Evolutionary conservation across 2,888 invertebrate species (phyloP), one percentile per base, ranked within the genome.

Genomic region (Macrostomum cliftonense): DNA sequence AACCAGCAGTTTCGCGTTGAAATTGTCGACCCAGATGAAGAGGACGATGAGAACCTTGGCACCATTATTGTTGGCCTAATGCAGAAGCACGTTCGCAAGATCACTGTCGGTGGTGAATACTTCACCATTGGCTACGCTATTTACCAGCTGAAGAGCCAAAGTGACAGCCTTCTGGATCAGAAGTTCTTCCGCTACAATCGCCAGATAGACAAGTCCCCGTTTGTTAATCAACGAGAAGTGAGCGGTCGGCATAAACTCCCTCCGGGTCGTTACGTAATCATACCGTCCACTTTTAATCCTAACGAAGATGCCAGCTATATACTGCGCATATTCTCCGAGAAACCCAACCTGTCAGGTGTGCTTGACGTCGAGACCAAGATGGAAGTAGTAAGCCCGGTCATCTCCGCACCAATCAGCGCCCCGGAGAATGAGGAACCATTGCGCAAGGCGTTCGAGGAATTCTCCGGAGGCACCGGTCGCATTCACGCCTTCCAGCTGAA

Each of bases 41-140:
- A 65, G 56, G 84, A 85, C 55, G 78, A 81, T 0, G 84, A 87
- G 53, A 82, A 83, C 56, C 82, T 83, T 62, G 93, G 93, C 73
- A 95, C 95, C 0, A 80, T 88, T 37, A 86, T 97, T 62, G 79
- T 89, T 21, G 91, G 85, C 0, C 75, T 97, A 5, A 88, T 97
- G 83, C 97, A 97, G 71, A 97, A 51, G 37, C 50, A 44, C 20
- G 39, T 39, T 19, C 43, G 51, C 12, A 36, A 51, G 38, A 61
- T 85, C 61, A 91, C 91, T 0, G 77, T 82, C 39, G 93, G 28
- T 9, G 28, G 28, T 9, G 28, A 93, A 65, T 82, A 87, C 62
- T 77, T 97, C 20, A 88, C 93, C 20, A 83, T 95, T 54, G 95
- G 95, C 49, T 97, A 91, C 73, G 86, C 88, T 12, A 78, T 95